A percentile compares a stretch with the other conserved stretches of the same genome.
These are phyloP conservation scores for Meliscaeva auricollis DNA, from an alignment of 2,888 invertebrate genomes.

Conservation along the genomic window DNA sequence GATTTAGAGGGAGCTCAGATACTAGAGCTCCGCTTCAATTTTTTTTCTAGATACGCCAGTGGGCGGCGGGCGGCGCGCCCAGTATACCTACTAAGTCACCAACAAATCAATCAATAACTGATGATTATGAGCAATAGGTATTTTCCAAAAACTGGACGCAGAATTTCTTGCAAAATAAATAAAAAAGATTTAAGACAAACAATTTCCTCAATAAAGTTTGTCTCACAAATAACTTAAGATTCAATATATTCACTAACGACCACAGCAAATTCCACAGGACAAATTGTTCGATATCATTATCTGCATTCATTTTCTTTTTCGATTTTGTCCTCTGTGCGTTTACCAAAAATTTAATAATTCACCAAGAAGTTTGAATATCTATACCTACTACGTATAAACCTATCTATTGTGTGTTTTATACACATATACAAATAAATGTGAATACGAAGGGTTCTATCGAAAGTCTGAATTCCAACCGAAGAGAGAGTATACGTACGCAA, in stretches of 20 bases:
- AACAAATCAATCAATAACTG: too few species aligned
- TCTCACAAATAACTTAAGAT: conserved; percentile 13
- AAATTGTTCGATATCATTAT: conserved; percentile 41
- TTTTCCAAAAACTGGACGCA: neutral
- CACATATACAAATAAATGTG: too few species aligned
- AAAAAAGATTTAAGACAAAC: neutral
- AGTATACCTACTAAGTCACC: too few species aligned
- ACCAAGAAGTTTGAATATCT: conserved; percentile 46
- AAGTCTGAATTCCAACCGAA: conserved; percentile 47
- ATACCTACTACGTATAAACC: neutral
- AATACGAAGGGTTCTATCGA: conserved; percentile 1
- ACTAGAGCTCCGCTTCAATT: too few species aligned
- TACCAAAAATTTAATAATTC: conserved; percentile 65
- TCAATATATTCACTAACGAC: conserved; percentile 31
- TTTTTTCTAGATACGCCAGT: too few species aligned
- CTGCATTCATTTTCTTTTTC: conserved; percentile 33
- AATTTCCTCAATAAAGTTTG: neutral
- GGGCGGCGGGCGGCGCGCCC: too few species aligned
- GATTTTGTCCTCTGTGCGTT: conserved; percentile 52
- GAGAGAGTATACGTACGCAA: conserved; percentile 58
- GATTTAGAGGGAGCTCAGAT: too few species aligned
- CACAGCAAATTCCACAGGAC: conserved; percentile 12
- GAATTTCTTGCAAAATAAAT: neutral
- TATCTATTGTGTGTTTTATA: too few species aligned
- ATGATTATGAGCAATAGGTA: neutral